phyloP scores from a whole-genome alignment of 2,888 invertebrate genomes.

The Apeira syringaria region DNA sequence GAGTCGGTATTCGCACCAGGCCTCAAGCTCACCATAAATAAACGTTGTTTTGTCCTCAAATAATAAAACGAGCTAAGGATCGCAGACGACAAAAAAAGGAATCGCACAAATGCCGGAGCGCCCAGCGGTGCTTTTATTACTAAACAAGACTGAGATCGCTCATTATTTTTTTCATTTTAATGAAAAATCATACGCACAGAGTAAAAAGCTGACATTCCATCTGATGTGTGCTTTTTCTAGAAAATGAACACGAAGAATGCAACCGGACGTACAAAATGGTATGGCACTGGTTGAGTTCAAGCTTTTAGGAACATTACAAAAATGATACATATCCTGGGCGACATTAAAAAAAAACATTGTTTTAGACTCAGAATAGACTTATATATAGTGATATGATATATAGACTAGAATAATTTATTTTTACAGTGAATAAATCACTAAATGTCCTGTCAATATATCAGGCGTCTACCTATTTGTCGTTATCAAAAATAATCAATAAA shows the following conservation, averaged over 20 bases:
- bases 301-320: too few relatives aligned
- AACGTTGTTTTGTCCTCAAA: slow-evolving; percentile 57
- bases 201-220: slow-evolving; percentile 68
- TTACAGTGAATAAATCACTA: too few relatives aligned
- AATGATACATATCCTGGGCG: too few relatives aligned
- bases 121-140: slow-evolving; percentile 58
- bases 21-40: slow-evolving; percentile 49
- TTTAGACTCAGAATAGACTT: too few relatives aligned
- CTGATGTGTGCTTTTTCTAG: slow-evolving; percentile 65
- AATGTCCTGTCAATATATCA: too few relatives aligned
- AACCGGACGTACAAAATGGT: slow-evolving; percentile 56
- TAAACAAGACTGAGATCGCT: slow-evolving; percentile 22
- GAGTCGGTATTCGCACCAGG: slow-evolving; percentile 42
- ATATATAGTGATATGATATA: too few relatives aligned
- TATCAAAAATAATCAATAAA: too few relatives aligned
- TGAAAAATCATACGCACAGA: slow-evolving; percentile 71
- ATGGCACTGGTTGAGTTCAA: too few relatives aligned
- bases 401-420: too few relatives aligned
- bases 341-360: too few relatives aligned
- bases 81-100: slow-evolving; percentile 61
- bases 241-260: slow-evolving; percentile 70
- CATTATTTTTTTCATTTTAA: slow-evolving; percentile 68
- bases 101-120: slow-evolving; percentile 50
- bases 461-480: too few relatives aligned
- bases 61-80: slow-evolving; percentile 59